Evolutionary conservation across 92 coral and sea anemone genomes (phyloP).

Genomic region (Siderastrea siderea): DNA sequence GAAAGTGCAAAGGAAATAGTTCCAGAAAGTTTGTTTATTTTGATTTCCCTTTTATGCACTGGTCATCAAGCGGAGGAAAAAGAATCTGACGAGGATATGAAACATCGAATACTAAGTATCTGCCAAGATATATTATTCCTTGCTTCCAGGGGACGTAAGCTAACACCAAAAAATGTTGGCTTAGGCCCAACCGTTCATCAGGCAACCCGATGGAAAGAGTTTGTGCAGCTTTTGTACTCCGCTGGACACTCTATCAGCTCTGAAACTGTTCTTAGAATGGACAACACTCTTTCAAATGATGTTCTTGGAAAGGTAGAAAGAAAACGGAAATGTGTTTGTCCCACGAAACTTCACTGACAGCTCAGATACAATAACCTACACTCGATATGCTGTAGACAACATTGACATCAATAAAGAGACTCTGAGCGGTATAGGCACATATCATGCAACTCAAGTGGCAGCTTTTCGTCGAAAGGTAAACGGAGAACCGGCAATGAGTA

Average conservation of each 20-base stretch:
- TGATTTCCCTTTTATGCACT: constrained; percentile 57
- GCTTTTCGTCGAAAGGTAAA: constrained; percentile 43
- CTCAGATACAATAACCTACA: constrained; percentile 32
- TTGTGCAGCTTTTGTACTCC: constrained; percentile 70
- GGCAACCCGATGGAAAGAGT: constrained; percentile 80
- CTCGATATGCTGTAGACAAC: constrained; percentile 66
- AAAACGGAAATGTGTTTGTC: constrained; percentile 68
- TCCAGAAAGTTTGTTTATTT: constrained; percentile 49
- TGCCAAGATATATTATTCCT: constrained; percentile 76
- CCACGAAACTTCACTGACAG: constrained; percentile 49
- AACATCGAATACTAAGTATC: constrained; percentile 61
- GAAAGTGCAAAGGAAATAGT: constrained; percentile 54
- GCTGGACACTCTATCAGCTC: constrained; percentile 75
- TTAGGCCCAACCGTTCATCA: constrained; percentile 82
- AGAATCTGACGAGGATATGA: constrained; percentile 8
- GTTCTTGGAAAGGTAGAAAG: constrained; percentile 57
- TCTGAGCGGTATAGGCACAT: constrained; percentile 68
- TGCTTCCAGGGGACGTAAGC: constrained; percentile 67
- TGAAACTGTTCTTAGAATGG: constrained; percentile 73
- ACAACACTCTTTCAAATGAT: constrained; percentile 66
- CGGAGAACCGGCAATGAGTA: constrained; percentile 37
- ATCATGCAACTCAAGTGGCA: constrained; percentile 67
- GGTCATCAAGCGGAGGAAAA: constrained; percentile 36
- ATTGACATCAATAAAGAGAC: too few relatives aligned
- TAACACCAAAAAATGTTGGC: constrained; percentile 77